Base-by-base conservation (phyloP, 2,113 vertebrate genomes). In the Mionectes macconnelli region DNA sequence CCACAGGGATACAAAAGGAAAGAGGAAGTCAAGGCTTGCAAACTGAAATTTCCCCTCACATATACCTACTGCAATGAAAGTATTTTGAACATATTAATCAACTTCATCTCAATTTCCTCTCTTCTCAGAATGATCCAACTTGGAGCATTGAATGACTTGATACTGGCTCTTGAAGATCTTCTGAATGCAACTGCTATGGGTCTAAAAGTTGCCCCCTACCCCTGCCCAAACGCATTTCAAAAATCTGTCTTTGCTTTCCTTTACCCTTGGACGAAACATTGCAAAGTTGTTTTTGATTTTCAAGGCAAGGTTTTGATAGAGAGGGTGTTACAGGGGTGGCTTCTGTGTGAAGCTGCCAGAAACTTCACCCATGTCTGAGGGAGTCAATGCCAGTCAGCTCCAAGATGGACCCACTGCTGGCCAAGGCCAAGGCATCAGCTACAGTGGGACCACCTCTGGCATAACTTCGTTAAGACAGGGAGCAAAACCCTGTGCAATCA, bases 381-480 rank as follows among this genome's bases (percentile, higher is more conserved):
- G 24, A 35, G 25, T 27, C 39, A 30, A 12, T 9, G 9, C 15
- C 56, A 60, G 27, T 16, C 2, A 1, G n/a, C 35, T 57, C 28
- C 25, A 16, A 57, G 24, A 27, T 6, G 6, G 28, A 50, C 14
- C 16, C 0, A 1, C 20, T 31, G 21, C 42, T 57, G 37, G 17
- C 6, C 56, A 75, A 50, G 33, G 37, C 56, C 28, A 14, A 76
- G 33, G 14, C 33, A 63, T 16, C 37, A 31, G n/a, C 3, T 6
- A 60, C 3, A 27, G 6, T 1, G 4, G 23, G 37, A 84, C 7
- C 53, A 30, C 19, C 19, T 90, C 49, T 44, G 42, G 22, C 5
- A 22, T 13, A 30, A n/a, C 3, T 10, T 0, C 1, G 9, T 56
- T 44, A 50, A 39, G 17, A 50, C 39, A 14, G 3, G 37, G 14